Base-by-base conservation (phyloP, 2,797 vertebrate species). In the Lindbergichthys nudifrons region DNA sequence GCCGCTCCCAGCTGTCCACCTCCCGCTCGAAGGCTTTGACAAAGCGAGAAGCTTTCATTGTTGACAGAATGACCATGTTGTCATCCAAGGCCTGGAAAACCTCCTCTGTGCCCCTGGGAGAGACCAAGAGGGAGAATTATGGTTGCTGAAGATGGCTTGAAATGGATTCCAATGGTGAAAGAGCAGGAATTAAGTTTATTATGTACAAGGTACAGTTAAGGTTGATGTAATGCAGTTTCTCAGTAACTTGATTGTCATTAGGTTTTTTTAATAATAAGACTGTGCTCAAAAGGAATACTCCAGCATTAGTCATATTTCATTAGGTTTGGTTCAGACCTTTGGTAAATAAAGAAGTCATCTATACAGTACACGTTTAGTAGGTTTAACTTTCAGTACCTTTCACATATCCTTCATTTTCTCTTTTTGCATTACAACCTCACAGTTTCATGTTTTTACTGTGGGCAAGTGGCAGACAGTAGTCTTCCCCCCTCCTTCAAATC, bases 11-110 rank as follows among this genome's bases (percentile, higher is more conserved):
- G 59, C 70, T 71, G 87, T 97, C 96, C 88, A 97, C 96, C 1
- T 96, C 94, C 74, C 85, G 93, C 86, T 96, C 96, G 70, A 97
- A 98, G 8, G 96, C 92, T 83, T 92, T 95, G 80, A 96, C 95
- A 19, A 96, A 97, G 3, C 91, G 95, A 3, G 97, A 97, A 0
- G 96, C 93, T 82, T 96, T 97, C 96, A 97, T 97, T 47, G 95
- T 96, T 32, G 96, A 96, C 63, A 98, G 78, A 16, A 91, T 86
- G 46, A 97, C 94, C 86, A 97, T 96, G 88, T 96, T 96, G 73
- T 98, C 96, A 71, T 97, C 97, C 81, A 97, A 85, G 0, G 90
- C 92, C 88, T 96, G 96, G 85, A 97, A 96, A 26, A 97, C 84
- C 2, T 97, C 96, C 32, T 97, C 96, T 7, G 95, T 96, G 10